Percentiles rank a stretch among this genome's conserved stretches.
Conservation (phyloP, 2,888 invertebrate genomes). For the Allolobophora icterica region DNA sequence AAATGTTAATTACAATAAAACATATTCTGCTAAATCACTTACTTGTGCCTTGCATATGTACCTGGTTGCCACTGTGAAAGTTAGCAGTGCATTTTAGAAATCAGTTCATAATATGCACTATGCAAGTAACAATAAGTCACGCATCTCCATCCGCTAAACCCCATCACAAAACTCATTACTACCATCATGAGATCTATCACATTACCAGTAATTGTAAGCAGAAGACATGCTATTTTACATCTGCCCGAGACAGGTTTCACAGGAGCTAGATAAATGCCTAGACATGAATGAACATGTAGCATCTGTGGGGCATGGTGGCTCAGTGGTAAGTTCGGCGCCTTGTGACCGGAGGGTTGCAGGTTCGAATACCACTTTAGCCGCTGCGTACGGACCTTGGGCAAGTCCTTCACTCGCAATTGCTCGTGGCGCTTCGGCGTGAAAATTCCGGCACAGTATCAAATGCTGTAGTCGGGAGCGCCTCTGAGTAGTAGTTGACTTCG, state of each 20-base stretch:
- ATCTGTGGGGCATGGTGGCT: no score
- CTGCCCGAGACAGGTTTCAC: neutral
- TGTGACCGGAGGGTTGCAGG: no score
- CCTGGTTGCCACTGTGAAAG: neutral
- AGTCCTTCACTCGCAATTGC: no score
- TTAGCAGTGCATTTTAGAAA: neutral
- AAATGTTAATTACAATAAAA: neutral
- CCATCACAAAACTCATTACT: neutral
- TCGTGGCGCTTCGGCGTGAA: no score
- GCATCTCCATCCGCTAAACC: neutral
- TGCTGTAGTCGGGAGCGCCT: no score
- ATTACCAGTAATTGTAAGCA: neutral
- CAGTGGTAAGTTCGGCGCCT: no score
- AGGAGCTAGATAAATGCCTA: neutral
- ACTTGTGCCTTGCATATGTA: neutral
- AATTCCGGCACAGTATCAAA: no score
- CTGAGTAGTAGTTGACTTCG: no score
- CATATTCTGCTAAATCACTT: neutral
- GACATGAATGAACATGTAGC: neutral
- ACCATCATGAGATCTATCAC: neutral
- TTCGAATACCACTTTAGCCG: no score
- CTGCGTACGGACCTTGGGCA: no score
- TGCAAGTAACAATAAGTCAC: neutral
- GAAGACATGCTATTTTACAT: neutral
- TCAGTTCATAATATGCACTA: neutral